Conservation (phyloP, 2,797 vertebrate genomes). For the Paramormyrops hopkinsi region DNA sequence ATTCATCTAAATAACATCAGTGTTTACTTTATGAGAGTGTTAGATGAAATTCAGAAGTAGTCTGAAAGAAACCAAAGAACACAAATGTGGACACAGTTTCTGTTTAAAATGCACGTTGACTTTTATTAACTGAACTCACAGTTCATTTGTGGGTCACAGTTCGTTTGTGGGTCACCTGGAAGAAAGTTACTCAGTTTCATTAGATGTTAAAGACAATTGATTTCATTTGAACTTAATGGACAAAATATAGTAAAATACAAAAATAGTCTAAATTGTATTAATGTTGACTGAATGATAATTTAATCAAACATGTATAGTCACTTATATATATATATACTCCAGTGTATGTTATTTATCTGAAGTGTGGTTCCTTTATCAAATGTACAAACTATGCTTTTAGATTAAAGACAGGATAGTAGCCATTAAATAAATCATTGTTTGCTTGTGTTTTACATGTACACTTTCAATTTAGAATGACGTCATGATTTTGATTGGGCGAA, state of each 20-base stretch:
- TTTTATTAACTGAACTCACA: background rate
- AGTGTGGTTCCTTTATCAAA: constrained; percentile 49
- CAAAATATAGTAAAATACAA: background rate
- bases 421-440: background rate
- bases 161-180: background rate
- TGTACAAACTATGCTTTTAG: constrained; percentile 16
- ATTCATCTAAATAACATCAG: background rate
- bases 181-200: background rate
- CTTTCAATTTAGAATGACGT: background rate
- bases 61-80: background rate
- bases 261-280: background rate
- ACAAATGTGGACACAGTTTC: background rate
- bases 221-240: background rate
- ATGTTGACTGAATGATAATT: constrained; percentile 17
- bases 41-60: background rate
- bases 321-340: constrained; percentile 45
- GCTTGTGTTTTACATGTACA: background rate
- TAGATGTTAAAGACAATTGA: background rate
- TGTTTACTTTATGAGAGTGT: background rate
- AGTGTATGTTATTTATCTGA: constrained; percentile 63
- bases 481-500: background rate
- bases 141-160: background rate
- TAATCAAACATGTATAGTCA: background rate
- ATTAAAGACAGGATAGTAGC: constrained; percentile 40
- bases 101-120: background rate